Conservation (phyloP, 2,888 invertebrate species). For the Galeopsomyia nigrocyanea region DNA sequence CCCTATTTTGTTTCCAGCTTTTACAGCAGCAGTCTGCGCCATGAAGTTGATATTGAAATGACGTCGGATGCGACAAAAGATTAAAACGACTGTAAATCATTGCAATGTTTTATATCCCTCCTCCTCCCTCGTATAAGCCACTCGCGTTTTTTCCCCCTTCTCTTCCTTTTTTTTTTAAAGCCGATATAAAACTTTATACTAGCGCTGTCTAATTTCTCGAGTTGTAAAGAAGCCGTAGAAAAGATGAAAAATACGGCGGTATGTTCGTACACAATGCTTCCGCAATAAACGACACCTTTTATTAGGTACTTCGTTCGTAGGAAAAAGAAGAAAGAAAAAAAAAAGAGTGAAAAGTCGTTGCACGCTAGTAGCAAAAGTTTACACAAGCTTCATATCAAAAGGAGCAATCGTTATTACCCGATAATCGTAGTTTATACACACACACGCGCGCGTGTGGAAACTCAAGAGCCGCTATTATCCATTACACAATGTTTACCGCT, state of each 20-base stretch:
- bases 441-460: no score
- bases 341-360: not conserved
- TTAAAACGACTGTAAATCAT: no score
- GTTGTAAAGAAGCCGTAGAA: slow-evolving; percentile 4
- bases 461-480: not conserved
- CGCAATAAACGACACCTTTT: no score
- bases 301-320: no score
- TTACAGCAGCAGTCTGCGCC: no score
- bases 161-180: not conserved
- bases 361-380: not conserved
- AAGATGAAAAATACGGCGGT: slow-evolving; percentile 4
- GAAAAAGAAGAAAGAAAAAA: not conserved
- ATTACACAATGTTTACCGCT: slow-evolving; percentile 7
- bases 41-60: no score
- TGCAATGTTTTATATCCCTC: no score
- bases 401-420: not conserved
- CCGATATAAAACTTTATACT: not conserved
- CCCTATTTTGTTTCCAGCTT: no score
- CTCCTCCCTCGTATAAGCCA: no score
- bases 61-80: no score
- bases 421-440: not conserved
- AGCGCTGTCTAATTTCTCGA: slow-evolving; percentile 6
- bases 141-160: not conserved
- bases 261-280: no score
- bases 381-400: not conserved